Percentiles rank a stretch among this genome's conserved stretches.
Evolutionary conservation across 1,140 invertebrate species (phyloP).

Genomic region (Bombus consobrinus): DNA sequence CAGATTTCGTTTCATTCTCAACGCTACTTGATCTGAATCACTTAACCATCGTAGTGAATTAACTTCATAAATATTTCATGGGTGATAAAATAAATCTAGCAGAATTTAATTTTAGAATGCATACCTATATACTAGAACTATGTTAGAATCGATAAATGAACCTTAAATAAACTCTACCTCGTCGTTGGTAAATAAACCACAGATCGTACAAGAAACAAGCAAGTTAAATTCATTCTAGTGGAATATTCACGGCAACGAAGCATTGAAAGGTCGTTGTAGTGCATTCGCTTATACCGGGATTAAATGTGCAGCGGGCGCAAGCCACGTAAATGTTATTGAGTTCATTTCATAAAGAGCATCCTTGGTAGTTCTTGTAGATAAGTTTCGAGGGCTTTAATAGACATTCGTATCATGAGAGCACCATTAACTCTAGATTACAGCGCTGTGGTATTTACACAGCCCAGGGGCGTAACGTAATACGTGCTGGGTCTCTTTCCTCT

Average conservation of each 20-base stretch:
- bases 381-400: conserved; percentile 62
- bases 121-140: background rate
- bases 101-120: background rate
- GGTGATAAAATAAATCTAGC: background rate
- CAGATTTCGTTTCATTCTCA: background rate
- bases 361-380: conserved; percentile 43
- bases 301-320: background rate
- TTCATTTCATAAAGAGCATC: conserved; percentile 38
- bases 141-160: too few species aligned
- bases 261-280: background rate
- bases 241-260: background rate
- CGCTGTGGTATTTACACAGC: conserved; percentile 74
- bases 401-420: conserved; percentile 69
- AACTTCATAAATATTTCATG: background rate
- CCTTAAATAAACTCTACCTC: too few species aligned
- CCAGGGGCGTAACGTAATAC: conserved; percentile 74
- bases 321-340: conserved; percentile 47
- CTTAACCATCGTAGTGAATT: background rate
- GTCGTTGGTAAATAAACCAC: background rate
- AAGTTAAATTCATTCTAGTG: background rate
- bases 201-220: background rate
- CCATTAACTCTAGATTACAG: conserved; percentile 79
- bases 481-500: conserved; percentile 36
- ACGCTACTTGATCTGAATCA: background rate
- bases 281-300: background rate